Base-by-base conservation (phyloP, 2,888 invertebrate species). In the Tupiocoris notatus region DNA sequence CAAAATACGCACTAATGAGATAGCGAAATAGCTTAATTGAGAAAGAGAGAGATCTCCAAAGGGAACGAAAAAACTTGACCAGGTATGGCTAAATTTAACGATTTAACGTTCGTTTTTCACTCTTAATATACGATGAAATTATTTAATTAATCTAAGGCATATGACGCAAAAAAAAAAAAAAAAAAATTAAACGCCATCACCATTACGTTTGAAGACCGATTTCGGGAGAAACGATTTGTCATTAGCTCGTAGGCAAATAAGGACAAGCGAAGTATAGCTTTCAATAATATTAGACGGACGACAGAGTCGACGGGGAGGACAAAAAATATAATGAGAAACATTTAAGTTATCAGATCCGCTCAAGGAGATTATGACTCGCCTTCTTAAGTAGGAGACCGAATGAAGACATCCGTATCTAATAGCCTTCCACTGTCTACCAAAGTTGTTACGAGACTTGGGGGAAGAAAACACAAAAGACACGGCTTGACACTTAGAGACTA, bases 401-500 rank as follows among this genome's bases (percentile, higher is more conserved):
- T 68, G 58, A 68, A 68, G 68, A 68, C 68, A 24, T 68, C 58
- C 18, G 7, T 23, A 23, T 39, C 22, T 68, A 68, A 68, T 68
- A 59, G 57, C 59, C 59, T 68, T 57, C 58, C 56, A n/a, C 59
- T 68, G 68, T 68, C 59, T 68, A 20, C 68, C 24, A 17, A 58
- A 23, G n/a, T 25, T 22, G 56, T 67, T n/a, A 21, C 39, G 39
- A 39, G 39, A 39, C 39, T 12, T n/a, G n/a, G 39, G 39, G 39
- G 17, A 57, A 16, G 18, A 56, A n/a, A 67, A 67, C 56, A 67
- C 59, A 68, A 59, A 68, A 68, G 68, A 68, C 68, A 68, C 68
- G 58, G n/a, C 68, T 58, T 68, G 59, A 68, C 68, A 68, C 68
- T 68, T 68, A 68, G 22, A 17, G 58, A 23, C 68, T 68, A 68